A percentile compares a stretch with the other conserved stretches of the same genome.
These are phyloP conservation scores for Herminia tarsipennalis DNA, from an alignment of 2,888 invertebrate species.

Conservation along the genomic window DNA sequence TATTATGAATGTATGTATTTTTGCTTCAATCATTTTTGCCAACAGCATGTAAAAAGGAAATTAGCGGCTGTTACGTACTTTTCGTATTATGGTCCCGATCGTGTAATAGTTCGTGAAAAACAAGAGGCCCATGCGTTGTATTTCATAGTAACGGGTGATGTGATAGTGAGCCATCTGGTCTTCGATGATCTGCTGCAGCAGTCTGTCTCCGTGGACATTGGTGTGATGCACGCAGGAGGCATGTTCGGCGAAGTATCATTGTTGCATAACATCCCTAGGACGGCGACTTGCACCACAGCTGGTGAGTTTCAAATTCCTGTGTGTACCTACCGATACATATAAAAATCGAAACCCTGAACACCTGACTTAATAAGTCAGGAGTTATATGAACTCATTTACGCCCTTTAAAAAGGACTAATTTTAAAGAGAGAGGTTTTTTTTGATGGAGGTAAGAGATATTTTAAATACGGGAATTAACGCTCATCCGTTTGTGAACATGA, in stretches of 20 bases:
- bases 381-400: no score
- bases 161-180: constrained; percentile 76
- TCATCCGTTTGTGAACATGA: no score
- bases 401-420: no score
- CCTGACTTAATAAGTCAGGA: neutral
- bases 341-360: no score
- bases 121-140: constrained; percentile 86
- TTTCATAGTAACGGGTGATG: constrained; percentile 87
- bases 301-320: constrained; percentile 69
- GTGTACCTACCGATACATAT: no score
- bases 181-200: constrained; percentile 81
- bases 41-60: constrained; percentile 85
- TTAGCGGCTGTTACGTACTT: constrained; percentile 87
- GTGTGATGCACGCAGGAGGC: constrained; percentile 83
- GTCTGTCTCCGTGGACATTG: constrained; percentile 75
- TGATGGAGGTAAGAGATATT: no score
- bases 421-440: no score
- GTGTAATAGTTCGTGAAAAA: constrained; percentile 87
- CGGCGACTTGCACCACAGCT: constrained; percentile 85
- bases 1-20: neutral
- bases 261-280: constrained; percentile 86
- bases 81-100: constrained; percentile 85
- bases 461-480: no score
- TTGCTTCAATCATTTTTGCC: neutral
- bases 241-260: constrained; percentile 89